Conservation (phyloP, 2,113 vertebrate species). For the Cinclus cinclus region DNA sequence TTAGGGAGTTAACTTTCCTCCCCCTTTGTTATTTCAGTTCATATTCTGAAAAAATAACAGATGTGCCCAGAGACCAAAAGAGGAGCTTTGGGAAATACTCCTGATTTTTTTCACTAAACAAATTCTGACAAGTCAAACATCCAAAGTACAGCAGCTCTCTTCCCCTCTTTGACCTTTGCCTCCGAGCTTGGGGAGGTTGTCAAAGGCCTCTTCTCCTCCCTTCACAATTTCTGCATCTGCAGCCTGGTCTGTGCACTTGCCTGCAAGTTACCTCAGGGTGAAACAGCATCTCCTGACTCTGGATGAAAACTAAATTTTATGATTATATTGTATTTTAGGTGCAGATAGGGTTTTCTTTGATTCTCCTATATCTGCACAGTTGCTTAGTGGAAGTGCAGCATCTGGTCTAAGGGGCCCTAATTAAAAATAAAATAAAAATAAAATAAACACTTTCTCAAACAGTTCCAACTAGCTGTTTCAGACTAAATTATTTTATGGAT, state of each 20-base stretch:
- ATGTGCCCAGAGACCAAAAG: not conserved
- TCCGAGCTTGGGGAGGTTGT: constrained; percentile 4
- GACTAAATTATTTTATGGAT: not conserved
- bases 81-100: constrained; percentile 40
- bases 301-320: not conserved
- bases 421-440: not conserved
- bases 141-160: constrained; percentile 13
- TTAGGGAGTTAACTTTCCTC: not conserved
- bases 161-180: constrained; percentile 24
- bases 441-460: not conserved
- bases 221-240: not conserved
- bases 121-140: constrained; percentile 27
- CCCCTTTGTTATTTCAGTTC: not conserved
- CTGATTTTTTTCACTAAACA: constrained; percentile 22
- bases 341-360: not conserved
- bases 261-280: not conserved
- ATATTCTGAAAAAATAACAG: not conserved
- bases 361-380: not conserved
- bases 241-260: not conserved
- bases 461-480: not conserved
- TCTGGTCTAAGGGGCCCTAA: not conserved
- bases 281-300: not conserved
- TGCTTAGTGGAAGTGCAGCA: not conserved
- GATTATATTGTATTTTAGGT: not conserved
- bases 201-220: not conserved